Conservation (phyloP, 2,888 invertebrate species). For the Metalampra italica region DNA sequence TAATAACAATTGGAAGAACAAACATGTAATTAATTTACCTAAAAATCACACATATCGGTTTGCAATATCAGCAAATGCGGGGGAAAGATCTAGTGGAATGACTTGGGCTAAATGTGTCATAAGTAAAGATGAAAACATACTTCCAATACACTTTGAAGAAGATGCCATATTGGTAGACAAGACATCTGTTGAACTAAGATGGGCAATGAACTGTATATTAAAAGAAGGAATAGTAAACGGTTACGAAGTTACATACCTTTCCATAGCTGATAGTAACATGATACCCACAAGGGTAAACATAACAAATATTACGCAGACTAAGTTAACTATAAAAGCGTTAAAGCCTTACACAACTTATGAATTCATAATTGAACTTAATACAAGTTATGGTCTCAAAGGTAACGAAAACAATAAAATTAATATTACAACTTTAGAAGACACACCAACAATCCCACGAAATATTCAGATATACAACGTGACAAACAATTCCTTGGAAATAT, state of each 20-base stretch:
- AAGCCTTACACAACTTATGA: constrained; percentile 87
- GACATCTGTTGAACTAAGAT: constrained; percentile 77
- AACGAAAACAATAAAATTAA: constrained; percentile 75
- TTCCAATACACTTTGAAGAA: constrained; percentile 47
- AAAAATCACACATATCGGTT: constrained; percentile 82
- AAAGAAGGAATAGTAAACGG: constrained; percentile 84
- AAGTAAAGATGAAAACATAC: constrained; percentile 71
- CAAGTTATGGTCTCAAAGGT: constrained; percentile 55
- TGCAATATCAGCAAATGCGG: constrained; percentile 88
- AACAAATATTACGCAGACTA: constrained; percentile 63
- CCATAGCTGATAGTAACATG: constrained; percentile 69
- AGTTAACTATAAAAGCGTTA: constrained; percentile 79
- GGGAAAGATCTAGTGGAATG: constrained; percentile 87
- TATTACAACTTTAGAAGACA: constrained; percentile 84
- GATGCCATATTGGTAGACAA: constrained; percentile 47
- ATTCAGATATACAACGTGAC: constrained; percentile 78
- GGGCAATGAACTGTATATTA: constrained; percentile 88
- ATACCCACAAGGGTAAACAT: constrained; percentile 68
- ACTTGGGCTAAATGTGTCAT: constrained; percentile 87
- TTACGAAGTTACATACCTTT: constrained; percentile 84
- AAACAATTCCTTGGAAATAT: constrained; percentile 80
- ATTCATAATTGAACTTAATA: constrained; percentile 81
- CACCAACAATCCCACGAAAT: constrained; percentile 78
- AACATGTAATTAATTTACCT: constrained; percentile 80
- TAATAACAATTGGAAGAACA: constrained; percentile 48